phyloP scores from a whole-genome alignment of 1,140 invertebrate species.

The Batillaria attramentaria region DNA sequence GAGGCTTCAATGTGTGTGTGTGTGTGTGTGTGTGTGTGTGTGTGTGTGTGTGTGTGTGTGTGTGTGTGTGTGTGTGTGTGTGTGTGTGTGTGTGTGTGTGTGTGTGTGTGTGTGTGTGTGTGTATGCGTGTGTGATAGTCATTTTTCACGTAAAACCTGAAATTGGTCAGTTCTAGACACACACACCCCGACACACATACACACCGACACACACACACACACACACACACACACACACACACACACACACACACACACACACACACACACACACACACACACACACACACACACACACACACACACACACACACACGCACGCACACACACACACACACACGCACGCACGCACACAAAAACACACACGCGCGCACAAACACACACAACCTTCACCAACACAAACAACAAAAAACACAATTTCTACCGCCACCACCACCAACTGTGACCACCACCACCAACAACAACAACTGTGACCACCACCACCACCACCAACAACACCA shows the following conservation, averaged over 20 bases:
- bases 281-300: background rate
- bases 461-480: no score
- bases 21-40: constrained; percentile 2
- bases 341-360: constrained; percentile 5
- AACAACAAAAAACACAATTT: background rate
- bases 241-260: constrained; percentile 25
- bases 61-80: constrained; percentile 2
- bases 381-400: background rate
- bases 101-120: constrained; percentile 2
- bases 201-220: background rate
- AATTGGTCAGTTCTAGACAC: background rate
- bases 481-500: no score
- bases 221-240: constrained; percentile 23
- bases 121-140: background rate
- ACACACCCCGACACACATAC: background rate
- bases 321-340: background rate
- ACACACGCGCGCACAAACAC: background rate
- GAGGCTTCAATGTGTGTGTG: background rate
- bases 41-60: background rate
- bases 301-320: background rate
- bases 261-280: constrained; percentile 2
- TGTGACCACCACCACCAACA: no score
- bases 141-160: background rate
- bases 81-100: background rate
- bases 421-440: no score